Conservation (phyloP, 2,113 vertebrate genomes). For the human (Homo sapiens) region DNA sequence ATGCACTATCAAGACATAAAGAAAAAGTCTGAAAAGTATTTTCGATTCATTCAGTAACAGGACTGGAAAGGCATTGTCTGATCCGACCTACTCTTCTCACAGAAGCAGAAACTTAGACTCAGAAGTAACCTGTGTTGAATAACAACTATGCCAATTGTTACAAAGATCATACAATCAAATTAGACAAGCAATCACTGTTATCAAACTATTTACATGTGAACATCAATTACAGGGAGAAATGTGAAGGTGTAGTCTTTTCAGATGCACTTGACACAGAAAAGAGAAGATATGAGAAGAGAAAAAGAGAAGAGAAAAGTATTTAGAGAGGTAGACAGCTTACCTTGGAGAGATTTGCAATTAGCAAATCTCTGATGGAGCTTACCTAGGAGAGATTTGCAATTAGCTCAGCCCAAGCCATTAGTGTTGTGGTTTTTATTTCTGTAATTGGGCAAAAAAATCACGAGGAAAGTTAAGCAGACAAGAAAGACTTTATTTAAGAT, state of each 20-base stretch:
- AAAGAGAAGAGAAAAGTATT: neutral
- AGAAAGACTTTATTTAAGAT: neutral
- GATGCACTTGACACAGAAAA: neutral
- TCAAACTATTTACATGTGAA: neutral
- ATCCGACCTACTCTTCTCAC: neutral
- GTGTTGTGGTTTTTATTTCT: neutral
- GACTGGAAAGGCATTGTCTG: neutral
- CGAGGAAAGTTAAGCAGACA: neutral
- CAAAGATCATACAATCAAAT: neutral
- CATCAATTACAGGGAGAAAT: neutral
- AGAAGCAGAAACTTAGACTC: neutral
- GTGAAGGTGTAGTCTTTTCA: neutral
- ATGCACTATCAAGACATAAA: neutral
- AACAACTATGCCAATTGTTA: neutral
- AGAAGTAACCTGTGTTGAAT: slow-evolving; percentile 8
- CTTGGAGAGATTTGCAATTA: neutral
- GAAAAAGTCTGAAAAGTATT: neutral
- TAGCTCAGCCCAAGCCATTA: neutral
- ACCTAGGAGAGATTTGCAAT: neutral
- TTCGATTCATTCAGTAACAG: neutral
- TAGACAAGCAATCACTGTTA: neutral
- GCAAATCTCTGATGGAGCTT: neutral
- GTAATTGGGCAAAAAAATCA: neutral
- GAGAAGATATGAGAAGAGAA: neutral
- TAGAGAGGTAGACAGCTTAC: neutral